A percentile compares a stretch with the other conserved stretches of the same genome.
Conservation (phyloP, 2,113 vertebrate species). For the Lichenostomus cassidix region DNA sequence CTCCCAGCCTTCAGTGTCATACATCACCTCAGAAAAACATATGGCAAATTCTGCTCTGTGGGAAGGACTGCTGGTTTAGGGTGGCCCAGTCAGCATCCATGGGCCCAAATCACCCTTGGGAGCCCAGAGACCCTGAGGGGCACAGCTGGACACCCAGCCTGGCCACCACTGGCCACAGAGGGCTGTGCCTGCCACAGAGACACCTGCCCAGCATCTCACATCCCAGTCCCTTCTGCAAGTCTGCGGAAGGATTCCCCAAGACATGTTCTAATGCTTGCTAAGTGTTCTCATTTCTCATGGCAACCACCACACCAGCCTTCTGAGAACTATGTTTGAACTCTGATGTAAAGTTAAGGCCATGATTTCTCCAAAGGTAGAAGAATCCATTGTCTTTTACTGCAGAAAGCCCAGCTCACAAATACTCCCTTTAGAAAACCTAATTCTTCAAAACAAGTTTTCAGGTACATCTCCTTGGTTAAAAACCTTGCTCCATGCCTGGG, state of each 20-base stretch:
- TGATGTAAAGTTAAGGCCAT: background rate
- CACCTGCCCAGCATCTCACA: background rate
- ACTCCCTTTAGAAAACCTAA: background rate
- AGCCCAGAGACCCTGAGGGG: background rate
- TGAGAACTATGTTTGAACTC: background rate
- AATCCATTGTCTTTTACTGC: background rate
- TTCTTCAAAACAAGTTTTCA: background rate
- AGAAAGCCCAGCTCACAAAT: background rate
- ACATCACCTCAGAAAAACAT: background rate
- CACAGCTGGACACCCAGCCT: background rate
- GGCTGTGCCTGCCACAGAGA: rapidly evolving
- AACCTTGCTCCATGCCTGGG: background rate
- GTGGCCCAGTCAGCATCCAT: background rate
- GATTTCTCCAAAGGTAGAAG: background rate
- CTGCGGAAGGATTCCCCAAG: background rate
- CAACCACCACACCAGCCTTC: background rate
- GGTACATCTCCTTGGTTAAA: background rate
- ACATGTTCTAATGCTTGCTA: background rate
- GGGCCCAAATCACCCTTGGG: background rate
- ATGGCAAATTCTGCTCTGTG: background rate
- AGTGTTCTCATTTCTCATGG: background rate
- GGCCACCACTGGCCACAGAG: rapidly evolving
- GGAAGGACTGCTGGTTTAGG: background rate
- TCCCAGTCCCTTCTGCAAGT: background rate
- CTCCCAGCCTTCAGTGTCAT: background rate